These are phyloP conservation scores for Argopecten irradians DNA, from an alignment of 1,140 invertebrate genomes.

Conservation along the genomic window DNA sequence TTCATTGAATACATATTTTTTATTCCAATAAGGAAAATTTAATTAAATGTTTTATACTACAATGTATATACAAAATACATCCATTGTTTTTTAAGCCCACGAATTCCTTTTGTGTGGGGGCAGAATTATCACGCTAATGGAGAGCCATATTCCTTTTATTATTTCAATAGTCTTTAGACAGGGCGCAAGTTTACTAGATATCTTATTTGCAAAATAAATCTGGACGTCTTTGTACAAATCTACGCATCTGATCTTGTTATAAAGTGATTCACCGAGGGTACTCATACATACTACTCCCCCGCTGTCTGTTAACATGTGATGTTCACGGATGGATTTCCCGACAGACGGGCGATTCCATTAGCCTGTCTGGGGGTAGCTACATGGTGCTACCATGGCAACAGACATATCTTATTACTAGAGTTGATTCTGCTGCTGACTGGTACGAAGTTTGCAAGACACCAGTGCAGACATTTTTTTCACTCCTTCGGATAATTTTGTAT, in stretches of 20 bases:
- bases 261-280: not conserved
- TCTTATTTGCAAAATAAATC: not conserved
- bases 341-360: constrained; percentile 6
- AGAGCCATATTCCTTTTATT: no score
- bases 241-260: not conserved
- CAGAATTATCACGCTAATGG: no score
- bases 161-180: no score
- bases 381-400: not conserved
- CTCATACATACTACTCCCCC: not conserved
- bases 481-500: not conserved
- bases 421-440: not conserved
- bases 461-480: not conserved
- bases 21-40: no score
- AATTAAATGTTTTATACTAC: no score
- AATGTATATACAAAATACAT: no score
- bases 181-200: no score
- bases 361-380: not conserved
- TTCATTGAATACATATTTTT: no score
- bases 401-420: not conserved
- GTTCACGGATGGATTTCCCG: not conserved
- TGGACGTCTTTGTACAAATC: not conserved
- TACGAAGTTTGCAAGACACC: not conserved
- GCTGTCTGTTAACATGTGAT: not conserved
- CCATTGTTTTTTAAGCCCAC: no score
- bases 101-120: no score